Base-by-base conservation (phyloP, 2,797 vertebrate species). In the Danionella dracula region DNA sequence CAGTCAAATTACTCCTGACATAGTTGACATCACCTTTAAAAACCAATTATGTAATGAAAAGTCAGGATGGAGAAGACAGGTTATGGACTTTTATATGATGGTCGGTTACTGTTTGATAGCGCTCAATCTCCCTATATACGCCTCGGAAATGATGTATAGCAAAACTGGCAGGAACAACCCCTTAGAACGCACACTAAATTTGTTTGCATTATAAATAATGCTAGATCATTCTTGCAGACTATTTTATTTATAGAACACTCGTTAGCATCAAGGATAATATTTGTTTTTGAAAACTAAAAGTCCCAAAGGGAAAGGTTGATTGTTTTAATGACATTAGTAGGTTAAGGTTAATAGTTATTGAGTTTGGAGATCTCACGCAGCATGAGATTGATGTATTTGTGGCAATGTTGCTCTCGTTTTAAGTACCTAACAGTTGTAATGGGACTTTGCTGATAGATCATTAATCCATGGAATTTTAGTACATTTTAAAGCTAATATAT, bases 1-100 rank as follows among this genome's bases (percentile, higher is more conserved):
- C 71, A 71, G 68, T 64, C 59, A 66, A 42, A 68, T 76, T 67
- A 75, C 71, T 50, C 50, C 63, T 55, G 66, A 66, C 70, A 60
- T 66, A 20, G 27, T 31, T 70, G 59, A 65, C 71, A 31, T 72
- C 59, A 64, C 60, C 65, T 64, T 61, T 60, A 67, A 54, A 49
- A 70, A 70, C 49, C 56, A 71, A 70, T 58, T 50, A 42, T 49
- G 49, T 48, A 54, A 21, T 58, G 40, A 58, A 58, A 57, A 29
- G 61, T n/a, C 35, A 67, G 10, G 46, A 35, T 17, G 59, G 50
- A 42, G 34, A 41, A 53, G 23, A 42, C 16, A 32, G 49, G 35
- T 51, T 68, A 46, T 54, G 29, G 55, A 46, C 38, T 40, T 23
- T 56, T 64, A 42, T 41, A 13, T 21, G 31, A 23, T 34, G 37